Percentiles rank a stretch among this genome's conserved stretches.
These are phyloP conservation scores for Meloe dianella DNA, from an alignment of 2,888 invertebrate genomes.

Conservation along the genomic window DNA sequence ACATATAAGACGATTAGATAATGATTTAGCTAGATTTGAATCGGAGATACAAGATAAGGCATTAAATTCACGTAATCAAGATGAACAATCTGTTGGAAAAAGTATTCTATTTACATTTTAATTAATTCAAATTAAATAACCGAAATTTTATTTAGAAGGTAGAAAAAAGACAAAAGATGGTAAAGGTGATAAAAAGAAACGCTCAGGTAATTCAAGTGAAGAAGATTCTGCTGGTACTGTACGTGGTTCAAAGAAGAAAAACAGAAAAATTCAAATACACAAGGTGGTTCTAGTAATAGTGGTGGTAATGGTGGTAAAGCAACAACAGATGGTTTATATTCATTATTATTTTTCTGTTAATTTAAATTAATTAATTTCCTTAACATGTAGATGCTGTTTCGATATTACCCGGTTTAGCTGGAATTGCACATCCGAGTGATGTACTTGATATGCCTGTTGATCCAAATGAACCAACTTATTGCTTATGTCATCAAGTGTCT, in stretches of 20 bases:
- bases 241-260: conserved; percentile 63
- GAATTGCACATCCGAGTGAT: conserved; percentile 84
- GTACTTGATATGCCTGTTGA: conserved; percentile 91
- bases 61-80: conserved; percentile 74
- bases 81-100: conserved; percentile 68
- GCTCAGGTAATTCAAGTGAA: conserved; percentile 60
- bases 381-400: conserved; percentile 56
- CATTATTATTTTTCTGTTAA: conserved; percentile 29
- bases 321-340: conserved; percentile 59
- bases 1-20: conserved; percentile 93
- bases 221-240: conserved; percentile 59
- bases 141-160: conserved; percentile 63
- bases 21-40: conserved; percentile 95
- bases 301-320: conserved; percentile 54
- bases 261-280: conserved; percentile 61
- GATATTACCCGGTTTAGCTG: conserved; percentile 62
- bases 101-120: conserved; percentile 58
- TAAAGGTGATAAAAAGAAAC: conserved; percentile 68
- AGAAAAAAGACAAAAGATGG: conserved; percentile 72
- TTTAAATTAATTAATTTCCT: conserved; percentile 30
- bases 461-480: conserved; percentile 98
- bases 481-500: conserved; percentile 95
- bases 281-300: conserved; percentile 48
- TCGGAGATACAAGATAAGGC: conserved; percentile 96
- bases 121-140: background rate